These are phyloP conservation scores for Agrochola macilenta DNA, from an alignment of 2,888 invertebrate genomes.

Conservation along the genomic window DNA sequence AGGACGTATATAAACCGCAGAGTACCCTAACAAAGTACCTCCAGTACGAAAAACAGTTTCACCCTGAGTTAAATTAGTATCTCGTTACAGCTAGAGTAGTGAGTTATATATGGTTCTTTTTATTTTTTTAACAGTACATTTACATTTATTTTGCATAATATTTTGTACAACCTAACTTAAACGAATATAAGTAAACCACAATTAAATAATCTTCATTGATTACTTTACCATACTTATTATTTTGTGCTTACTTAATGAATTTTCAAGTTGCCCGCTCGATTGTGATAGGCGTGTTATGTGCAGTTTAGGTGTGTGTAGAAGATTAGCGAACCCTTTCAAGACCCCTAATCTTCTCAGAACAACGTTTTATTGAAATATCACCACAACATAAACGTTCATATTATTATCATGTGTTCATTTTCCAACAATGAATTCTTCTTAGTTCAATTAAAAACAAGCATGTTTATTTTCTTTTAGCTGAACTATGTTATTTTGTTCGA, in stretches of 20 bases:
- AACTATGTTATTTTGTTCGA: background rate
- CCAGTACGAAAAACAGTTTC: constrained; percentile 36
- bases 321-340: background rate
- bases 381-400: background rate
- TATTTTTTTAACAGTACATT: background rate
- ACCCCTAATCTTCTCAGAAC: background rate
- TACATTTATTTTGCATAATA: constrained; percentile 6
- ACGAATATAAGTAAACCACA: background rate
- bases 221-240: background rate
- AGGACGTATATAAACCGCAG: constrained; percentile 39
- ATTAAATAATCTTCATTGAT: background rate
- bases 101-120: constrained; percentile 19
- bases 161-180: background rate
- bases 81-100: constrained; percentile 5
- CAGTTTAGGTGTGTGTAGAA: no score
- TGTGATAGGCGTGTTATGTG: background rate
- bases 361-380: constrained; percentile 20
- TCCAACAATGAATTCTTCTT: constrained; percentile 3
- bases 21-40: constrained; percentile 32
- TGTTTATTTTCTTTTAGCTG: background rate
- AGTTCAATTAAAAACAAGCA: constrained; percentile 10
- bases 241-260: background rate
- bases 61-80: constrained; percentile 33
- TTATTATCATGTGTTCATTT: constrained; percentile 13
- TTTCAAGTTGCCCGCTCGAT: background rate